These are phyloP conservation scores for Cephalopholis sonnerati DNA, from an alignment of 2,113 vertebrate genomes.

Conservation along the genomic window DNA sequence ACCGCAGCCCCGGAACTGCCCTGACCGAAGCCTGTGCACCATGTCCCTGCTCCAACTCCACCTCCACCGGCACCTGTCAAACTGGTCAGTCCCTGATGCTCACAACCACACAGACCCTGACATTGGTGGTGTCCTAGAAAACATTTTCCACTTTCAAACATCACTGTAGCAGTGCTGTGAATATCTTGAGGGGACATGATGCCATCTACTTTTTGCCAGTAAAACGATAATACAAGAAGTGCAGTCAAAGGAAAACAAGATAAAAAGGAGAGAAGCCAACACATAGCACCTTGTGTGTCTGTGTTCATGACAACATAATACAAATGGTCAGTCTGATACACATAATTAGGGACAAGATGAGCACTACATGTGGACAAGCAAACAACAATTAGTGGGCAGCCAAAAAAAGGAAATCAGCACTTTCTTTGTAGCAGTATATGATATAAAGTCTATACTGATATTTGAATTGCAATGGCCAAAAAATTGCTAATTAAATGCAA, in stretches of 20 bases:
- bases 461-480: neutral
- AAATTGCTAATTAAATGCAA: neutral
- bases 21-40: conserved; percentile 81
- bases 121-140: neutral
- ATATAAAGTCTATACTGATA: too few species aligned
- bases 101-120: neutral
- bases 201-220: neutral
- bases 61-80: conserved; percentile 90
- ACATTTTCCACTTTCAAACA: neutral
- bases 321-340: neutral
- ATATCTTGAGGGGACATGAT: neutral
- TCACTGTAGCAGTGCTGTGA: neutral
- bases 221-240: neutral
- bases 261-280: neutral
- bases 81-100: conserved; percentile 84
- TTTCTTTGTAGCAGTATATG: neutral
- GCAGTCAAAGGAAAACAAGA: neutral
- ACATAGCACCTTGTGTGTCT: neutral
- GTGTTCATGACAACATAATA: neutral
- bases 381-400: neutral
- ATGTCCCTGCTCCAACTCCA: conserved; percentile 92
- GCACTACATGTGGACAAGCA: neutral
- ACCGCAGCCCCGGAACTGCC: conserved; percentile 66
- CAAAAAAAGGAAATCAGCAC: neutral
- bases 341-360: neutral